Evolutionary conservation across 2,797 vertebrate species (phyloP).

Genomic region (Anguilla anguilla): DNA sequence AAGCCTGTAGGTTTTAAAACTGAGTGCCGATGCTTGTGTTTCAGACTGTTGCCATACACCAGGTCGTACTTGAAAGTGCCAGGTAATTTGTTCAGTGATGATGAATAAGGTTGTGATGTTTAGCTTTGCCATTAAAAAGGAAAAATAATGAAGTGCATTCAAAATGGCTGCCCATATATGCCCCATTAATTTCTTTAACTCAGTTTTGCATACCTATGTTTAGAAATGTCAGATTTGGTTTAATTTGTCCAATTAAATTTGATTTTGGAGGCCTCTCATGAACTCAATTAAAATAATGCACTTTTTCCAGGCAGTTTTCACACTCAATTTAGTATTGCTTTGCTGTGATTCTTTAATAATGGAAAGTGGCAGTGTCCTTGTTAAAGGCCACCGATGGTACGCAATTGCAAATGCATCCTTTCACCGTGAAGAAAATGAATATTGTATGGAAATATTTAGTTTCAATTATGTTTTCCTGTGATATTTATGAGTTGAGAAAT

Average conservation of each 20-base stretch:
- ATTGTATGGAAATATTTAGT: conserved; percentile 29
- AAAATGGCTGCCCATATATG: background rate
- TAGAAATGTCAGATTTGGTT: background rate
- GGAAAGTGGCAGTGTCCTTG: conserved; percentile 41
- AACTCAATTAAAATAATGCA: background rate
- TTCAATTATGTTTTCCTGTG: conserved; percentile 31
- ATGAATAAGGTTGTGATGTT: background rate
- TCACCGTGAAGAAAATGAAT: conserved; percentile 24
- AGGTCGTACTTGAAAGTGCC: background rate
- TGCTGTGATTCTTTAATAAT: conserved; percentile 23
- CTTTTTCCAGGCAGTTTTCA: background rate
- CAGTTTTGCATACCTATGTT: background rate
- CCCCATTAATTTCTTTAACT: background rate
- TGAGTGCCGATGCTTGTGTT: conserved; percentile 21
- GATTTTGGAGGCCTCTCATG: background rate
- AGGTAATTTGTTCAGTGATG: background rate
- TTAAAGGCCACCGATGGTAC: conserved; percentile 40
- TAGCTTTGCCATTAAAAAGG: background rate
- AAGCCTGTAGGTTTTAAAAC: background rate
- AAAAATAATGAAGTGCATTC: background rate
- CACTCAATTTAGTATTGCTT: conserved; percentile 34
- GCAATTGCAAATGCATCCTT: conserved; percentile 60
- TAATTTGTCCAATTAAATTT: background rate
- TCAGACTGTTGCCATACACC: conserved; percentile 2
- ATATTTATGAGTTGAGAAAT: background rate